These are phyloP conservation scores for Sphecodes monilicornis DNA, from an alignment of 2,888 invertebrate genomes.

Conservation along the genomic window DNA sequence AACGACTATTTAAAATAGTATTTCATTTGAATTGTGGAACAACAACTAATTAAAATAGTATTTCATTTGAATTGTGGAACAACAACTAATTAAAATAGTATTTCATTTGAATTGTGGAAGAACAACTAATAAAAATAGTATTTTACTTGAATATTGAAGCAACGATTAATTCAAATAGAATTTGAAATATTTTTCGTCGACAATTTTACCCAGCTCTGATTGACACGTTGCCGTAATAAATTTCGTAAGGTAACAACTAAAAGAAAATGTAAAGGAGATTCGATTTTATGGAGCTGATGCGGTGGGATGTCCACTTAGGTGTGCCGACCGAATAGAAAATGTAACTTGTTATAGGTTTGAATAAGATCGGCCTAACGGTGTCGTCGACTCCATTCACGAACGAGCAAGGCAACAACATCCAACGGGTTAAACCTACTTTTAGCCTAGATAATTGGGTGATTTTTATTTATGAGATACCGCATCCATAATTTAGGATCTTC, in stretches of 20 bases:
- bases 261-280: neutral
- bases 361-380: neutral
- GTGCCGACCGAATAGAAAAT: neutral
- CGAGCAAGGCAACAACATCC: neutral
- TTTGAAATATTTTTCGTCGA: too few species aligned
- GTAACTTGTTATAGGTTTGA: neutral
- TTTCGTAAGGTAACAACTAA: neutral
- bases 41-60: too few species aligned
- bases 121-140: too few species aligned
- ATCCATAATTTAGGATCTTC: neutral
- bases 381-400: neutral
- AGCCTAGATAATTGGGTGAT: neutral
- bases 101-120: too few species aligned
- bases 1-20: too few species aligned
- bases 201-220: too few species aligned
- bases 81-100: too few species aligned
- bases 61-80: too few species aligned
- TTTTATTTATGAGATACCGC: neutral
- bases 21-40: too few species aligned
- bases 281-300: neutral
- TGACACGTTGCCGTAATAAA: neutral
- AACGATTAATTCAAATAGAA: too few species aligned
- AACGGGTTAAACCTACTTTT: neutral
- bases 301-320: neutral
- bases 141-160: too few species aligned